phyloP scores from a whole-genome alignment of 2,797 vertebrate genomes.

The Enteromius fasciolatus region DNA sequence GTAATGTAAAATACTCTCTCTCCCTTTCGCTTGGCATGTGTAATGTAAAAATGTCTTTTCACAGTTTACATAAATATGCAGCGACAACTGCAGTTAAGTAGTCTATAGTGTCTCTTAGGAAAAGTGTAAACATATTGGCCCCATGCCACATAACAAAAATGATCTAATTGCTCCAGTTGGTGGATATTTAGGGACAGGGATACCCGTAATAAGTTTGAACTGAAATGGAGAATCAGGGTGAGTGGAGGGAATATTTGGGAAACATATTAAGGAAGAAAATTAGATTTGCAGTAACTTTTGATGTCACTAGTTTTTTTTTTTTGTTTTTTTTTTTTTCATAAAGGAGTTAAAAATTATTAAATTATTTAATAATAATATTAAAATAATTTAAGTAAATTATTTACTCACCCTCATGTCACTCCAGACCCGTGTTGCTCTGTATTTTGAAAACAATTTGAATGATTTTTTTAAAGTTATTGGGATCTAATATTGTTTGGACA shows the following conservation, averaged over 20 bases:
- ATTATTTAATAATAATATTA: too few species aligned
- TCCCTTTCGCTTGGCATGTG: background rate
- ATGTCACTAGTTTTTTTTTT: too few species aligned
- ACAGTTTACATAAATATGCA: background rate
- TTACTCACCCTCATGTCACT: too few species aligned
- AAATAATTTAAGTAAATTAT: too few species aligned
- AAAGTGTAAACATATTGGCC: background rate
- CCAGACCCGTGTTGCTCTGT: too few species aligned
- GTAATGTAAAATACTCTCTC: background rate
- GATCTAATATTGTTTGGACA: too few species aligned
- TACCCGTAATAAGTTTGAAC: background rate
- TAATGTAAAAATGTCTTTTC: constrained; percentile 1
- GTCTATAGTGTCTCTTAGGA: background rate
- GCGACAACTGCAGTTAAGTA: constrained; percentile 2
- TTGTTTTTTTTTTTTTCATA: too few species aligned
- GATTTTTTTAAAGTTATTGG: too few species aligned
- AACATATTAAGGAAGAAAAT: background rate
- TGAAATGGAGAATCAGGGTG: background rate
- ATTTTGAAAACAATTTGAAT: too few species aligned
- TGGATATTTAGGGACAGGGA: background rate
- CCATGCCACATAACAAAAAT: background rate
- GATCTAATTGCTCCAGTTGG: background rate
- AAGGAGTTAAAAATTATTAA: too few species aligned
- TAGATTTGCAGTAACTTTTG: background rate
- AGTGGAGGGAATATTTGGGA: background rate